Conservation (phyloP, 2,888 invertebrate genomes). For the Diplolepis rosae region DNA sequence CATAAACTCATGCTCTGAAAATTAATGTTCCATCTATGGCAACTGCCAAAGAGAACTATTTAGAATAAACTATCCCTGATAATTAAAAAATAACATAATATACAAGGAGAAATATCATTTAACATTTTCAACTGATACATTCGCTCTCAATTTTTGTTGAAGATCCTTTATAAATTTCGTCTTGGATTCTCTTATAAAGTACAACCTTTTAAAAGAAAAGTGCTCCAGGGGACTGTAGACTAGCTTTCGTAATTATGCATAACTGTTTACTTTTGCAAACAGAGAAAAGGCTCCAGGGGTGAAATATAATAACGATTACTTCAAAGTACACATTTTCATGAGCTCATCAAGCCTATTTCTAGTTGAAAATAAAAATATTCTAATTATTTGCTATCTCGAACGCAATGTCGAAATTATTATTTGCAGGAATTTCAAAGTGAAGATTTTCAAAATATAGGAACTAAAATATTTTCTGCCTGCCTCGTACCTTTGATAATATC, state of each 20-base stretch:
- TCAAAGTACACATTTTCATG: neutral
- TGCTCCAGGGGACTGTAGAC: neutral
- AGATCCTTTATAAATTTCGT: too few relatives aligned
- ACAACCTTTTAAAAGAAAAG: neutral
- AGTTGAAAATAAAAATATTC: neutral
- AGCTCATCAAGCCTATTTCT: neutral
- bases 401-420: neutral
- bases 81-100: neutral
- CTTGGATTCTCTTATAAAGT: too few relatives aligned
- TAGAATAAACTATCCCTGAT: neutral
- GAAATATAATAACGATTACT: slow-evolving; percentile 1
- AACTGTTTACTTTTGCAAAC: slow-evolving; percentile 11
- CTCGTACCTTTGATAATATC: neutral
- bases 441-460: neutral
- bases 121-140: too few relatives aligned
- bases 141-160: too few relatives aligned
- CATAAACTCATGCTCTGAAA: neutral
- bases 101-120: too few relatives aligned
- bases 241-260: neutral
- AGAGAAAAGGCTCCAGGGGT: neutral
- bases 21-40: neutral
- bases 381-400: neutral
- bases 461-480: neutral
- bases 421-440: neutral
- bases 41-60: neutral